Percentiles rank a stretch among this genome's conserved stretches.
phyloP scores from a whole-genome alignment of 2,797 vertebrate species.

The Pipistrellus pipistrellus region DNA sequence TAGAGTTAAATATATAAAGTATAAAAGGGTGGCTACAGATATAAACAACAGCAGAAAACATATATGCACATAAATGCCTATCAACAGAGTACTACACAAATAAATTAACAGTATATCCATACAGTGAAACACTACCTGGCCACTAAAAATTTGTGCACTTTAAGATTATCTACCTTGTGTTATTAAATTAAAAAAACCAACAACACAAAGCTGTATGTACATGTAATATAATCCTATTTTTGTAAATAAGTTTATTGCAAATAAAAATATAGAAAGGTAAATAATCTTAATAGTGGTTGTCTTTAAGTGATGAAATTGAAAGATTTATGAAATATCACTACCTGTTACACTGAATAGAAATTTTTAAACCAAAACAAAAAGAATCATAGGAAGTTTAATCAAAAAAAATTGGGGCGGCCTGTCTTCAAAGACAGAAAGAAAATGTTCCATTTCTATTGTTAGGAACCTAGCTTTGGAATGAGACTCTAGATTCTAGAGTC shows the following conservation, averaged over 20 bases:
- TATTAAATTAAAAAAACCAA: neutral
- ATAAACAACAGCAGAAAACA: neutral
- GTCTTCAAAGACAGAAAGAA: constrained; percentile 46
- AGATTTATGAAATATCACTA: neutral
- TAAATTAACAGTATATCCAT: neutral
- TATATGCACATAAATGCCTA: neutral
- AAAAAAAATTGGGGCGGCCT: neutral
- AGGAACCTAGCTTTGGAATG: constrained; percentile 13
- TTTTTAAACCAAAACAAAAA: constrained; percentile 59
- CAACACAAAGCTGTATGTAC: neutral
- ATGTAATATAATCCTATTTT: constrained; percentile 18
- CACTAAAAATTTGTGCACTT: constrained; percentile 29
- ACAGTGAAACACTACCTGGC: neutral
- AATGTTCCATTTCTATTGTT: neutral
- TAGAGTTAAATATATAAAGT: constrained; percentile 15
- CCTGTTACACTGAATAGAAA: constrained; percentile 43
- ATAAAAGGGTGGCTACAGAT: neutral
- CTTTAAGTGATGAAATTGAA: constrained; percentile 33
- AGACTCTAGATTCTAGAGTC: neutral
- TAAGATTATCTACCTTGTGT: constrained; percentile 19
- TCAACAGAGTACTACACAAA: constrained; percentile 12
- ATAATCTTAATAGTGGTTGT: constrained; percentile 4
- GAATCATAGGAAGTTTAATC: constrained; percentile 12
- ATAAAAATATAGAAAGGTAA: constrained; percentile 32
- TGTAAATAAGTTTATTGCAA: constrained; percentile 46